Evolutionary conservation across 2,113 vertebrate genomes (phyloP).

Genomic region (Piaya cayana): DNA sequence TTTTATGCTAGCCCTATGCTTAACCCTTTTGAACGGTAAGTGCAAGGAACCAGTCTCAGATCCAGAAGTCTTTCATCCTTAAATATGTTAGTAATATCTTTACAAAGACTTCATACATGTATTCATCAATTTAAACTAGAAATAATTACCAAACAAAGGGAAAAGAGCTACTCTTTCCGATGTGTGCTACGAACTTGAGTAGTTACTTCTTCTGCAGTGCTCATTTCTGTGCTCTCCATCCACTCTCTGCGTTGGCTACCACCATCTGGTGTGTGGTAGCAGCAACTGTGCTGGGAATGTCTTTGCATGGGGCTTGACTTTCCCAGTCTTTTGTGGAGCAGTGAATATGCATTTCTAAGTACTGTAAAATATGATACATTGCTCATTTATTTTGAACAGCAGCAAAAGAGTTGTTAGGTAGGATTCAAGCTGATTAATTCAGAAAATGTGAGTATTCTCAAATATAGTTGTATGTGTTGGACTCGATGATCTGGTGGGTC

Average conservation of each 20-base stretch:
- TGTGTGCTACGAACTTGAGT: not conserved
- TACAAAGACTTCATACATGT: not conserved
- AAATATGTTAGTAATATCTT: not conserved
- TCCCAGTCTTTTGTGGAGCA: not conserved
- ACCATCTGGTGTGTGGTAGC: not conserved
- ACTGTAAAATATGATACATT: not conserved
- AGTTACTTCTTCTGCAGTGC: not conserved
- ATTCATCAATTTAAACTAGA: not conserved
- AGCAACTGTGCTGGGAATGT: not conserved
- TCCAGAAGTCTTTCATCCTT: not conserved
- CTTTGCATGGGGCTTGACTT: not conserved
- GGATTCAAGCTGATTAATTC: not conserved
- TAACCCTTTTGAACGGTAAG: not conserved
- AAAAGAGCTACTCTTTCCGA: not conserved
- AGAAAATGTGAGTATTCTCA: not conserved
- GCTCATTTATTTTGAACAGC: not conserved
- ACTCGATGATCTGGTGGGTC: no score
- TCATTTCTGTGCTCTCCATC: not conserved
- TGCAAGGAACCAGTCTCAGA: not conserved
- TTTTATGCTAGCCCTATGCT: not conserved
- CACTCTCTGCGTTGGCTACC: not conserved
- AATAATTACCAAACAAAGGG: not conserved
- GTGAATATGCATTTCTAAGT: not conserved
- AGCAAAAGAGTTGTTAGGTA: not conserved
- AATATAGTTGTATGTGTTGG: no score